Evolutionary conservation across 35 echinoderm and acorn worm species (phyloP).

Genomic region (Chiridota heheva): DNA sequence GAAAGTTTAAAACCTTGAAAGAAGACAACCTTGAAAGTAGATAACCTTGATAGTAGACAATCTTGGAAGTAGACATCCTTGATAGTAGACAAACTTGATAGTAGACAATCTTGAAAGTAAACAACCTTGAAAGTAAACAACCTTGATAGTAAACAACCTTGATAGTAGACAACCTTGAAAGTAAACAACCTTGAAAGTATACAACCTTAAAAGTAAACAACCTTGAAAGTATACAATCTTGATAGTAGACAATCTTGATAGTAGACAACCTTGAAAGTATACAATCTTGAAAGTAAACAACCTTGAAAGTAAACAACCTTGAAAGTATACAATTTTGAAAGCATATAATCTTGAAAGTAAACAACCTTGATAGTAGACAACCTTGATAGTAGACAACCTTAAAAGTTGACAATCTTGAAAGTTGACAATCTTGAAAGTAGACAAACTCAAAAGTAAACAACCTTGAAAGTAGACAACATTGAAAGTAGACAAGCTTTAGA

Average conservation of each 20-base stretch:
- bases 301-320: constrained; percentile 3
- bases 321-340: neutral
- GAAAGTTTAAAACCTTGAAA: constrained; percentile 1
- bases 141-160: no score
- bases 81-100: constrained; percentile 13
- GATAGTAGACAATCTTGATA: no score
- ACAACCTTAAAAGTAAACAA: neutral
- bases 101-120: neutral
- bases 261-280: neutral
- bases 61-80: no score
- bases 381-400: no score
- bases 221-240: neutral
- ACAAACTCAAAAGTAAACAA: no score
- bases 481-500: no score
- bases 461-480: no score
- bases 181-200: constrained; percentile 12
- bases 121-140: constrained; percentile 2
- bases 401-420: no score
- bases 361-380: no score
- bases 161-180: neutral
- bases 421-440: no score
- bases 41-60: no score
- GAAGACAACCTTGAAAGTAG: constrained; percentile 12
- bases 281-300: constrained; percentile 11
- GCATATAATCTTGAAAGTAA: no score